These are phyloP conservation scores for Mormyrus hasselquistii DNA, from an alignment of 2,797 vertebrate genomes.

Conservation along the genomic window DNA sequence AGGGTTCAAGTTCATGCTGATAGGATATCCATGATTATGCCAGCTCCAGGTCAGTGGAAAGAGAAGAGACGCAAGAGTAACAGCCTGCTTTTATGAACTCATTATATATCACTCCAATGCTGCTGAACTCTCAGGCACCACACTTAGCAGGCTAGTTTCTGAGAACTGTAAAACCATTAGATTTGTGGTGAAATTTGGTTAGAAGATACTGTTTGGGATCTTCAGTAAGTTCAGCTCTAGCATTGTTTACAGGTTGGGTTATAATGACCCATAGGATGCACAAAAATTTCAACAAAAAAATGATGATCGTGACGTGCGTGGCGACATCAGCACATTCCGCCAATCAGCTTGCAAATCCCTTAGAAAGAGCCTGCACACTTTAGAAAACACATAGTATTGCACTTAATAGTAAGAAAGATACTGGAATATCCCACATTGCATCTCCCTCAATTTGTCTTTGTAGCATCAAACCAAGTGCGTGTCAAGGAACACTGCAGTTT, in stretches of 20 bases:
- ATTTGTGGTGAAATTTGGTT: neutral
- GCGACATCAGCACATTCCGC: constrained; percentile 47
- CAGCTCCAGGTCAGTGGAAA: neutral
- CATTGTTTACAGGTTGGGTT: constrained; percentile 44
- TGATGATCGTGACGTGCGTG: constrained; percentile 41
- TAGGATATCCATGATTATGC: neutral
- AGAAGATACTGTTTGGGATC: constrained; percentile 15
- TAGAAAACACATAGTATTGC: constrained; percentile 60
- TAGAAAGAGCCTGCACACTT: constrained; percentile 21
- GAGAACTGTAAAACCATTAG: neutral
- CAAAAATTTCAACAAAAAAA: constrained; percentile 47
- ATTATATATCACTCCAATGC: neutral
- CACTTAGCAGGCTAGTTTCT: neutral
- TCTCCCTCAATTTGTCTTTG: constrained; percentile 55
- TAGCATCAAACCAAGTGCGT: constrained; percentile 63
- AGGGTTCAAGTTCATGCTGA: neutral
- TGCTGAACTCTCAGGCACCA: neutral
- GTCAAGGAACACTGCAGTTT: constrained; percentile 57
- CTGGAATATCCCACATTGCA: constrained; percentile 53
- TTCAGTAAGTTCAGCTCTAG: constrained; percentile 32
- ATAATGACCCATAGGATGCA: constrained; percentile 56
- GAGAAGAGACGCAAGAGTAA: neutral
- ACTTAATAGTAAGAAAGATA: constrained; percentile 62
- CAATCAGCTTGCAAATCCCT: constrained; percentile 34
- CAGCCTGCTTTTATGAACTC: neutral